Base-by-base conservation (phyloP, 2,888 invertebrate genomes). In the Phaedon cochleariae region DNA sequence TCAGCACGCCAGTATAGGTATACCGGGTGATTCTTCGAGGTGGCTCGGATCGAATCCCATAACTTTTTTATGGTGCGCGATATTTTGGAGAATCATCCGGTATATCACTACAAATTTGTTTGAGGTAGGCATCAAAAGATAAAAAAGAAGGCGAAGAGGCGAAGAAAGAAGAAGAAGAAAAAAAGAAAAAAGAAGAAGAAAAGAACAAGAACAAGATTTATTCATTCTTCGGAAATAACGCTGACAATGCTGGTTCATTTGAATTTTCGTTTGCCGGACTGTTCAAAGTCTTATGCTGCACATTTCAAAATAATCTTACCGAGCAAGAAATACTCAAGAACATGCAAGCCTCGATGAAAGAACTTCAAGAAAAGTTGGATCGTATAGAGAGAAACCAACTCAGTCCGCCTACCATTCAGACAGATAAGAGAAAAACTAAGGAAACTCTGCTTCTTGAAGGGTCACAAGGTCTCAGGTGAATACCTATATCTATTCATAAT, bases 121-220 rank as follows among this genome's bases (percentile, higher is more conserved):
- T 26, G 26, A 26, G 7, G 26, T 5, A 26, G 3, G 26, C 26
- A n/a, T n/a, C n/a, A n/a, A n/a, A n/a, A 5, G 26, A 26, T 5
- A 5, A 22, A n/a, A 5, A 21, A 48, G 7, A 48, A 20, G 18
- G 10, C 2, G 26, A 62, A 29, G 48, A 31, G 15, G 61, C 22
- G 12, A 52, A 66, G 55, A 52, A 31, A 45, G 18, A 26, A 51
- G 94, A 94, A 83, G 37, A 55, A 0, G 21, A 20, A n/a, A 17
- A 41, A 12, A 41, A 3, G 15, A 15, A 93, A 94, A 82, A 94
- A 93, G 0, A 94, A 93, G 82, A 45, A 92, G 93, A 89, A 90
- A 90, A 79, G 90, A 53, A 58, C 15, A 41, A 54, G 46, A 64
- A 46, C 26, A 59, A 53, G 48, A 34, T 49, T 7, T 66, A 80